These are phyloP conservation scores for Lepilemur septentrionalis DNA, from an alignment of 2,797 vertebrate genomes.

Conservation along the genomic window DNA sequence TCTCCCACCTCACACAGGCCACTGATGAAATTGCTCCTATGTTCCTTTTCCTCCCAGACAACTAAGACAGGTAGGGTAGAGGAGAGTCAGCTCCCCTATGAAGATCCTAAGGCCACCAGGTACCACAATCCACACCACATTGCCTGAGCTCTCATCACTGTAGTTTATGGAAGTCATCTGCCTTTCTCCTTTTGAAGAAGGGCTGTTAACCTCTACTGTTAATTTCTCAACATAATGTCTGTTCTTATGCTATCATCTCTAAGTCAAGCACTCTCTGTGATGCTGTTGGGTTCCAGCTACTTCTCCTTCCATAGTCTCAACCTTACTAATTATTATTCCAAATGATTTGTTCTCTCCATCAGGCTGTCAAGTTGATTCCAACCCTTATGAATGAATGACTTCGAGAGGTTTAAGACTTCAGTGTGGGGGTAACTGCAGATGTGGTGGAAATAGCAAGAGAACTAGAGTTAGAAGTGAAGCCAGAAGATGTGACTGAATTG, in stretches of 20 bases:
- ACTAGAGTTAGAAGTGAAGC: neutral
- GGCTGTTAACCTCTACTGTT: neutral
- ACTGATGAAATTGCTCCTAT: neutral
- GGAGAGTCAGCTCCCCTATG: neutral
- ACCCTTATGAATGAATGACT: neutral
- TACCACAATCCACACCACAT: too few species aligned
- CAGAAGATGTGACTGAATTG: neutral
- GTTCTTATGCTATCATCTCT: neutral
- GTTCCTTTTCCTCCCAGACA: neutral
- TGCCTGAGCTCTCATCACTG: neutral
- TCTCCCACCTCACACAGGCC: neutral
- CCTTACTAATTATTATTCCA: neutral
- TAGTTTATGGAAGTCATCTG: neutral
- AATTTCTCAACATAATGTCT: neutral
- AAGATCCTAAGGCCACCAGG: neutral
- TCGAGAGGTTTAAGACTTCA: neutral
- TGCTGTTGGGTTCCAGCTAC: neutral
- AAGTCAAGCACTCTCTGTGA: neutral
- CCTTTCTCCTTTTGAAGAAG: neutral
- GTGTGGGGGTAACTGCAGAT: neutral
- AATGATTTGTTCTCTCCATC: neutral
- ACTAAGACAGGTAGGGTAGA: neutral
- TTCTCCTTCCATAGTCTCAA: neutral
- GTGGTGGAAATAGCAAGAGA: neutral
- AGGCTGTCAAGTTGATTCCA: neutral